Percentiles rank a stretch among this genome's conserved stretches.
These are phyloP conservation scores for Cerastis leucographa DNA, from an alignment of 2,888 invertebrate species.

Conservation along the genomic window DNA sequence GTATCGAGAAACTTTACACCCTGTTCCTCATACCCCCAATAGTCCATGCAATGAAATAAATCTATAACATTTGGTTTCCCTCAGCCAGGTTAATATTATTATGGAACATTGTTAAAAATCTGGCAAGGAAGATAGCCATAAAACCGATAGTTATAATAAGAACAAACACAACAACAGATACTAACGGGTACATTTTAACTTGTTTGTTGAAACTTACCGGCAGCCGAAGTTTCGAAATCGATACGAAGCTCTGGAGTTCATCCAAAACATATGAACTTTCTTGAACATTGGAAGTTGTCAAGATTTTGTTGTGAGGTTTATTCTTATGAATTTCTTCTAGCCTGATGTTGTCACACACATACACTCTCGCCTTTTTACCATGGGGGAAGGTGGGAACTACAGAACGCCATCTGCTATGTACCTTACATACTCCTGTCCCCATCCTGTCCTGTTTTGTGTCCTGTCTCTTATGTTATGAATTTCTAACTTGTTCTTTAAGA, in stretches of 20 bases:
- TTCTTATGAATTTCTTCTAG: neutral
- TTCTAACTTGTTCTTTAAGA: neutral
- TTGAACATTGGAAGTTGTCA: slow-evolving; percentile 34
- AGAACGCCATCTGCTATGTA: neutral
- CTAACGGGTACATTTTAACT: slow-evolving; percentile 26
- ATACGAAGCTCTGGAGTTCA: slow-evolving; percentile 43
- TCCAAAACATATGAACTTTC: slow-evolving; percentile 51
- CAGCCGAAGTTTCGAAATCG: slow-evolving; percentile 35
- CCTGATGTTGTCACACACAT: neutral
- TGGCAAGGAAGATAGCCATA: slow-evolving; percentile 16
- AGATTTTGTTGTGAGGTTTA: slow-evolving; percentile 5
- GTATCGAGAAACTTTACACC: no score
- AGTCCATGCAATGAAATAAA: neutral
- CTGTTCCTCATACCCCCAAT: no score
- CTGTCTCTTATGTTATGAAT: neutral
- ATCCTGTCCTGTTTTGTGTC: neutral
- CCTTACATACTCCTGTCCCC: neutral
- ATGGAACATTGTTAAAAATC: no score
- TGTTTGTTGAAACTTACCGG: slow-evolving; percentile 42
- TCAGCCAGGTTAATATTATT: slow-evolving; percentile 4
- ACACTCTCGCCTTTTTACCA: neutral
- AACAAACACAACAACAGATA: slow-evolving; percentile 17
- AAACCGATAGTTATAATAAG: slow-evolving; percentile 26
- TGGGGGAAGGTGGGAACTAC: neutral
- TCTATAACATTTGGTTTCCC: neutral